These are phyloP conservation scores for Xenopus borealis DNA, from an alignment of 2,113 vertebrate genomes.

Conservation along the genomic window DNA sequence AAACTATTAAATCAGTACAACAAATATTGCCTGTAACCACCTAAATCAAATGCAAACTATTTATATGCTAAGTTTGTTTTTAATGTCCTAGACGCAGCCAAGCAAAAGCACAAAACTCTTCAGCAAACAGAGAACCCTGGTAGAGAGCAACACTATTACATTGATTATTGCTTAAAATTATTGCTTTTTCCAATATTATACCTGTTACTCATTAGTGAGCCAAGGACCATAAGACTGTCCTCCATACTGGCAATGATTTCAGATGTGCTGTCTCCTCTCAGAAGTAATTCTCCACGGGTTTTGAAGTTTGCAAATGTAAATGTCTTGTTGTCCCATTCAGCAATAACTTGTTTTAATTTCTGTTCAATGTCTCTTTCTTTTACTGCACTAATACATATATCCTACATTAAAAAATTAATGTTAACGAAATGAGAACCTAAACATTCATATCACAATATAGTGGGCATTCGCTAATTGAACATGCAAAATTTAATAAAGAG, in stretches of 20 bases:
- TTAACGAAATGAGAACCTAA: too few relatives aligned
- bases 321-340: conserved; percentile 86
- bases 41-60: too few relatives aligned
- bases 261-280: conserved; percentile 85
- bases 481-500: background rate
- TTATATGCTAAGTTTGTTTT: too few relatives aligned
- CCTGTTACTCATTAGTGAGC: conserved; percentile 92
- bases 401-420: conserved; percentile 59
- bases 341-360: conserved; percentile 88
- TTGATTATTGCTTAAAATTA: too few relatives aligned
- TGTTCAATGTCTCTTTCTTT: conserved; percentile 94
- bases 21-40: too few relatives aligned
- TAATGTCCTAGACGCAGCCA: too few relatives aligned
- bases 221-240: conserved; percentile 90
- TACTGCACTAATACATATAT: conserved; percentile 88
- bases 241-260: conserved; percentile 89
- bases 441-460: background rate
- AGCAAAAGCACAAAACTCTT: too few relatives aligned
- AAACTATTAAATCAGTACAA: too few relatives aligned
- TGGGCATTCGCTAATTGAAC: background rate
- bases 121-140: too few relatives aligned
- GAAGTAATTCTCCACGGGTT: conserved; percentile 85
- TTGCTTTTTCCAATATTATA: conserved; percentile 47
- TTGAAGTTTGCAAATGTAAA: conserved; percentile 87
- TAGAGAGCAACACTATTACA: too few relatives aligned